These are phyloP conservation scores for Trachelus iudaicus DNA, from an alignment of 2,888 invertebrate genomes.

Conservation along the genomic window DNA sequence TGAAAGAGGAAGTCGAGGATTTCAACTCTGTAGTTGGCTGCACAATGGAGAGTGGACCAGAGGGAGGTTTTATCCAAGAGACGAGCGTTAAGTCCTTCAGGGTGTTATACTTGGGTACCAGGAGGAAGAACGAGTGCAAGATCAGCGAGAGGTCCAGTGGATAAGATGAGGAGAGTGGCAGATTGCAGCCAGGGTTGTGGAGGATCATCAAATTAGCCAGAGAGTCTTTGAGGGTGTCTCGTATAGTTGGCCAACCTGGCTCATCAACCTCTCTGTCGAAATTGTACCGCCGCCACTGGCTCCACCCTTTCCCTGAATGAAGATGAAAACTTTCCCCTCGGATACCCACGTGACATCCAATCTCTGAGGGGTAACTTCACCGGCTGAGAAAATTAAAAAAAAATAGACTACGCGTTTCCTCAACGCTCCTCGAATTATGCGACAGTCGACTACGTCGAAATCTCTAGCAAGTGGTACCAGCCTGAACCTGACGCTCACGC, in stretches of 20 bases:
- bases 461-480: neutral
- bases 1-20: neutral
- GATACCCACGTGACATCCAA: constrained; percentile 6
- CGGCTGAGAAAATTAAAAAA: neutral
- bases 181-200: constrained; percentile 60
- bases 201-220: constrained; percentile 65
- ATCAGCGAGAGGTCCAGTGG: constrained; percentile 1
- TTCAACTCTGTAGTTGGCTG: neutral
- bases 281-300: constrained; percentile 50
- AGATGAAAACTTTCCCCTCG: constrained; percentile 49
- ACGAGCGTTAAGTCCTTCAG: neutral
- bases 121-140: constrained; percentile 21
- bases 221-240: constrained; percentile 62
- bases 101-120: neutral
- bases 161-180: constrained; percentile 37
- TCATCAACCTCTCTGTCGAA: constrained; percentile 54
- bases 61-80: neutral
- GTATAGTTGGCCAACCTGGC: constrained; percentile 50
- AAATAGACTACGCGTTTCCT: neutral
- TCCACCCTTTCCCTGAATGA: constrained; percentile 49
- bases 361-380: neutral
- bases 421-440: neutral
- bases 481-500: neutral
- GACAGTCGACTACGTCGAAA: neutral
- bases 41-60: neutral